Conservation (phyloP, 2,797 vertebrate species). For the Platalea minor region DNA sequence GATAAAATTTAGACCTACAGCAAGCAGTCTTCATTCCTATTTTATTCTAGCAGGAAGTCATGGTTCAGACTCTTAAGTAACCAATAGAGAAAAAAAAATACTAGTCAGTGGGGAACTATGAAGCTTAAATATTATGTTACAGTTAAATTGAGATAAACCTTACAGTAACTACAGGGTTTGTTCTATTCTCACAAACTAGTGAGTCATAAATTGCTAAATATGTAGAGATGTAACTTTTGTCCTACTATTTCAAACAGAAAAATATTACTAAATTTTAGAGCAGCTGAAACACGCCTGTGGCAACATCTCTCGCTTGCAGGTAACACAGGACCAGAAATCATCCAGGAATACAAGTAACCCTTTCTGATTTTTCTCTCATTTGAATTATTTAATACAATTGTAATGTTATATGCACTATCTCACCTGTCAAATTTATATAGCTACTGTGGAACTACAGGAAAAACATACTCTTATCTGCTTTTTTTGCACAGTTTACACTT, state of each 20-base stretch:
- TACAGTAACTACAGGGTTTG: constrained; percentile 21
- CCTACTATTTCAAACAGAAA: constrained; percentile 33
- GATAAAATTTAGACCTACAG: constrained; percentile 71
- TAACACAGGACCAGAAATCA: neutral
- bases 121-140: constrained; percentile 58
- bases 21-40: constrained; percentile 65
- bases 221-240: neutral
- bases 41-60: constrained; percentile 52
- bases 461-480: neutral
- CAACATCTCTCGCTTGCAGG: neutral
- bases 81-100: constrained; percentile 14
- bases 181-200: constrained; percentile 13
- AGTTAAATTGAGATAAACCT: constrained; percentile 58
- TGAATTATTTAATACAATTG: neutral
- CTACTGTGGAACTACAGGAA: neutral
- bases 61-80: constrained; percentile 63
- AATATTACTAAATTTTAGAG: constrained; percentile 3
- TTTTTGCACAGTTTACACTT: neutral
- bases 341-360: neutral
- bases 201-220: constrained; percentile 44
- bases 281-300: neutral
- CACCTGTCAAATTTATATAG: neutral
- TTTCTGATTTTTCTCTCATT: neutral
- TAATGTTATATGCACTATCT: neutral
- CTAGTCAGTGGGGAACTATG: constrained; percentile 39